Evolutionary conservation across 2,888 invertebrate genomes (phyloP), one percentile per base, ranked within the genome.

Genomic region (Sphinx pinastri): DNA sequence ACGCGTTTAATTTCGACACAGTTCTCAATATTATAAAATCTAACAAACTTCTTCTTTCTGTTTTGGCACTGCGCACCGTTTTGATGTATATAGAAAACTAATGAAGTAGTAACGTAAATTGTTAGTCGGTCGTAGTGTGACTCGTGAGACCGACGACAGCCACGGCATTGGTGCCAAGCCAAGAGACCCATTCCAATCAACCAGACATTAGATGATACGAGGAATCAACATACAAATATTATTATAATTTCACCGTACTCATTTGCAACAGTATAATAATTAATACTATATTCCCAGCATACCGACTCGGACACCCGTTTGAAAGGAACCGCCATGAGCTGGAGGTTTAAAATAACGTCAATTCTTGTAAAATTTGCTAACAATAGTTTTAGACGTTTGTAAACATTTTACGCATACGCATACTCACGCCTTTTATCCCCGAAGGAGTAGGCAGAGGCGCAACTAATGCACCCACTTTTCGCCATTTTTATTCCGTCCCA

Each of bases 1-100:
- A 47, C 63, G 38, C 14, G 25, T 31, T 19, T 47, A 8, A 47
- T 49, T 63, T 45, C 47, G 47, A 49, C 19, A 13, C 16, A 7
- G 19, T 63, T 19, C 49, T 63, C 19, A 12, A 49, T 19, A 7
- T 13, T 13, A 49, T 19, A 19, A 19, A 49, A 49, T 19, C 49
- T 47, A 63, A 63, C 63, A 19, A 63, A 63, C 19, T 5, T 6
- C 49, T 19, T 7, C 25, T 25, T 47, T 60, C 16, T 12, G 45
- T 47, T 60, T 60, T 60, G 60, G 60, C 45, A 60, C n/a, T 60
- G n/a, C 45, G 14, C 45, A 60, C 38, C 11, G 45, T 60, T 60
- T 52, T n/a, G 2, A 16, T 45, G 47, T 45, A 47, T n/a, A 45
- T 60, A 45, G 45, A 14, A 11, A 60, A 25, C 47, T 45, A 11